These are phyloP conservation scores for Linnaemya tessellans DNA, from an alignment of 2,888 invertebrate genomes.

Conservation along the genomic window DNA sequence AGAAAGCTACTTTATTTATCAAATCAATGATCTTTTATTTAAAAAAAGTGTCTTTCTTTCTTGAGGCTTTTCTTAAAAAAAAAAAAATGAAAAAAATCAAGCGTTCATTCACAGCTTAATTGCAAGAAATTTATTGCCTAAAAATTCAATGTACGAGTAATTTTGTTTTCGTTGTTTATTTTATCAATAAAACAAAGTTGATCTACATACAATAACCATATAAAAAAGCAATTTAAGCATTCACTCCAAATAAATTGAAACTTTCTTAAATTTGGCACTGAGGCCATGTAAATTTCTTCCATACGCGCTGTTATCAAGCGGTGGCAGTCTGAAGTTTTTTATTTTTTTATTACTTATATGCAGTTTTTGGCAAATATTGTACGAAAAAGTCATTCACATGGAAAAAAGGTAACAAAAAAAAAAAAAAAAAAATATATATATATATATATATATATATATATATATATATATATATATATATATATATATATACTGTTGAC, in stretches of 20 bases:
- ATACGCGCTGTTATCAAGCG: not conserved
- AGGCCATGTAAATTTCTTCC: constrained; percentile 26
- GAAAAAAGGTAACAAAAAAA: constrained; percentile 11
- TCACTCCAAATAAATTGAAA: constrained; percentile 41
- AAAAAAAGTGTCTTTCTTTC: constrained; percentile 3
- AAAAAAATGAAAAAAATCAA: constrained; percentile 1
- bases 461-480: no score
- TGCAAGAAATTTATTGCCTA: constrained; percentile 27
- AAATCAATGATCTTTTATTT: not conserved
- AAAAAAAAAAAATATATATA: no score
- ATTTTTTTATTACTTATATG: constrained; percentile 15
- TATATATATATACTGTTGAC: no score
- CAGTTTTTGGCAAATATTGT: constrained; percentile 50
- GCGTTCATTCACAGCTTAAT: not conserved
- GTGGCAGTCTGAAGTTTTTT: constrained; percentile 27
- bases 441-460: no score
- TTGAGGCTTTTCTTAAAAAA: not conserved
- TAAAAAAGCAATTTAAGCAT: constrained; percentile 26
- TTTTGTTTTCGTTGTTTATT: not conserved
- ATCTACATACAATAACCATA: constrained; percentile 9
- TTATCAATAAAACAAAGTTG: constrained; percentile 36
- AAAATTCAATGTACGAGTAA: not conserved
- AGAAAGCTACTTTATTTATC: constrained; percentile 15
- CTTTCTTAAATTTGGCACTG: constrained; percentile 56
- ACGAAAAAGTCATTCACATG: constrained; percentile 2